Evolutionary conservation across 2,797 vertebrate species (phyloP).

Genomic region (Anas capensis): DNA sequence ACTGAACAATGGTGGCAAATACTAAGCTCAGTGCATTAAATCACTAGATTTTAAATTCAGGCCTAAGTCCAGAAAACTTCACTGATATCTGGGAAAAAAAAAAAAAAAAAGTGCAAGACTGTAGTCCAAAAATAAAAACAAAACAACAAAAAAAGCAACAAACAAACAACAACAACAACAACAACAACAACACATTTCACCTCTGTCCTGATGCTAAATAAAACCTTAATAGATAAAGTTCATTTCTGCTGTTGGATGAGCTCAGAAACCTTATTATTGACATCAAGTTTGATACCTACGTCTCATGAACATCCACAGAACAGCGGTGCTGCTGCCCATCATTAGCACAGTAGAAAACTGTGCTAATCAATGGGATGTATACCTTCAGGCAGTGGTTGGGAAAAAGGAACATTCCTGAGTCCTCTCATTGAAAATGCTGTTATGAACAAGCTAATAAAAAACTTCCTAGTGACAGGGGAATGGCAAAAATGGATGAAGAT

Average conservation of each 20-base stretch:
- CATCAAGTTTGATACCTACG: neutral
- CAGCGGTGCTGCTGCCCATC: neutral
- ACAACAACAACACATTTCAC: neutral
- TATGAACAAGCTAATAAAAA: fast-evolving
- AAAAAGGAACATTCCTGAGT: neutral
- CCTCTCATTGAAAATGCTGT: neutral
- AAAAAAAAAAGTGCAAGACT: neutral
- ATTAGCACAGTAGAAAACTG: neutral
- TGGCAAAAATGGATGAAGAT: neutral
- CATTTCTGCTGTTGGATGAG: neutral
- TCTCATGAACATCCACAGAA: neutral
- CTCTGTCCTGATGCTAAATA: neutral
- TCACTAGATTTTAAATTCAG: neutral
- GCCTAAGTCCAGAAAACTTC: neutral
- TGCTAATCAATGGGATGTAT: neutral
- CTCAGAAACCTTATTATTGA: neutral
- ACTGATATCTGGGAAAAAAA: neutral
- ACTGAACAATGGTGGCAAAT: neutral
- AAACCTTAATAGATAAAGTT: neutral
- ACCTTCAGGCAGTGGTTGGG: neutral
- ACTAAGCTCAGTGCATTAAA: neutral
- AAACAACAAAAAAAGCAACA: no score
- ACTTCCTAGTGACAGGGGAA: neutral
- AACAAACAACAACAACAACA: neutral
- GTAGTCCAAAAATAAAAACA: neutral